Evolutionary conservation across 2,888 invertebrate species (phyloP), one percentile per base, ranked within the genome.

Genomic region (Clusia tigrina): DNA sequence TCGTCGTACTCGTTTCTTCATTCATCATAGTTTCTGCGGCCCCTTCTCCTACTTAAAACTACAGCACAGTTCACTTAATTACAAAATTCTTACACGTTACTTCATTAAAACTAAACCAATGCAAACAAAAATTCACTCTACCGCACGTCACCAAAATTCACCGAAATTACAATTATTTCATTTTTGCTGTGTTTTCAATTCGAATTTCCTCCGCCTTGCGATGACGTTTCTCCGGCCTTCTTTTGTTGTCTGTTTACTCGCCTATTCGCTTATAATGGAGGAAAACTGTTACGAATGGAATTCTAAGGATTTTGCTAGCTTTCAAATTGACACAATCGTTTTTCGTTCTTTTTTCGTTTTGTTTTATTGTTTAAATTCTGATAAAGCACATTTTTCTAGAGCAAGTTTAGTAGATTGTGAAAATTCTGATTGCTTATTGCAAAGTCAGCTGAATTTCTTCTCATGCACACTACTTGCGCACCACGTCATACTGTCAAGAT

Each of bases 21-120:
- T 84, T 83, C 71, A 82, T 81, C 83, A 83, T 83, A 67, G 63
- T 61, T 23, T 65, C n/a, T 42, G 42, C 42, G 10, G 6, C 22
- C 22, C 2, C 48, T 48, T 18, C 20, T 20, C 10, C 48, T 48
- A 18, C 48, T 48, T 48, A 20, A 42, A 42, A 48, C 48, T 48
- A 20, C 48, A 20, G 2, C 48, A 42, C 9, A 42, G 15, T 42
- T 32, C 12, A n/a, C 42, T 42, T 42, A n/a, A 15, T 12, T 42
- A 17, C n/a, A 42, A 42, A 42, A 6, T 42, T 12, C n/a, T 42
- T 17, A 17, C 42, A 32, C 6, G 6, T 32, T 32, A 9, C 12
- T 12, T 32, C 12, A 32, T n/a, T 6, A 32, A 12, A 32, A 32
- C 32, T 32, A 9, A 32, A 32, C 32, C 12, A 32, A 32, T 9